A percentile compares a stretch with the other conserved stretches of the same genome.
Evolutionary conservation across 2,888 invertebrate species (phyloP).

Genomic region (Nudaria mundana): DNA sequence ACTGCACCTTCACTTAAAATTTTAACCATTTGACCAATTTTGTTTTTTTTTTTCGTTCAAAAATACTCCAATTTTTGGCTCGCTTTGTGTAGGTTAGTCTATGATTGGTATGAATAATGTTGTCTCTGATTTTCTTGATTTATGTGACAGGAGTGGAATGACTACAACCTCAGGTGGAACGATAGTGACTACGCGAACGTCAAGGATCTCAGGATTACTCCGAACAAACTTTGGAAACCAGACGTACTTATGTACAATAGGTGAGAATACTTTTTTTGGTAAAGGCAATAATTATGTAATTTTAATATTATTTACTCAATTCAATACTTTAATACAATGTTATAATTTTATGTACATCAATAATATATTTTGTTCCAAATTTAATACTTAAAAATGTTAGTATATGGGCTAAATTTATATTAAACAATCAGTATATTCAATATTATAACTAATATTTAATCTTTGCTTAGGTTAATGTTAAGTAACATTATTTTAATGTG

Average conservation of each 20-base stretch:
- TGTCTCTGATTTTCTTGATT: constrained; percentile 41
- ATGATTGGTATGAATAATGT: constrained; percentile 11
- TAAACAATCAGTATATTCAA: too few relatives aligned
- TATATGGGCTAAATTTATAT: too few relatives aligned
- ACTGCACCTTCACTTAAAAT: constrained; percentile 26
- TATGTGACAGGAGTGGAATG: constrained; percentile 95
- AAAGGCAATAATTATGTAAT: constrained; percentile 24
- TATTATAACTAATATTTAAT: too few relatives aligned
- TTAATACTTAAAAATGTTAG: too few relatives aligned
- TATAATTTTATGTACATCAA: too few relatives aligned
- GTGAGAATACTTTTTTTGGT: too few relatives aligned
- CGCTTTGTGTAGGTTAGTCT: too few relatives aligned
- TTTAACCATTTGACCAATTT: constrained; percentile 20
- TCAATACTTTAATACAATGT: too few relatives aligned
- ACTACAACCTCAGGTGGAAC: constrained; percentile 98
- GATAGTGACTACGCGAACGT: constrained; percentile 96
- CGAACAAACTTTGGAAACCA: constrained; percentile 98
- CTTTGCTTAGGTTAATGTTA: too few relatives aligned
- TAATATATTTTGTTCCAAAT: too few relatives aligned
- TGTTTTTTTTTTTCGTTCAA: constrained; percentile 9
- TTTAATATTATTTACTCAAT: too few relatives aligned
- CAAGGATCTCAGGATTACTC: constrained; percentile 96
- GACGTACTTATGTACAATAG: constrained; percentile 99
- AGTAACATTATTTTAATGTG: not conserved
- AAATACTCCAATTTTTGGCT: constrained; percentile 31